phyloP scores from a whole-genome alignment of 2,113 vertebrate species.

The Phoenicopterus ruber region DNA sequence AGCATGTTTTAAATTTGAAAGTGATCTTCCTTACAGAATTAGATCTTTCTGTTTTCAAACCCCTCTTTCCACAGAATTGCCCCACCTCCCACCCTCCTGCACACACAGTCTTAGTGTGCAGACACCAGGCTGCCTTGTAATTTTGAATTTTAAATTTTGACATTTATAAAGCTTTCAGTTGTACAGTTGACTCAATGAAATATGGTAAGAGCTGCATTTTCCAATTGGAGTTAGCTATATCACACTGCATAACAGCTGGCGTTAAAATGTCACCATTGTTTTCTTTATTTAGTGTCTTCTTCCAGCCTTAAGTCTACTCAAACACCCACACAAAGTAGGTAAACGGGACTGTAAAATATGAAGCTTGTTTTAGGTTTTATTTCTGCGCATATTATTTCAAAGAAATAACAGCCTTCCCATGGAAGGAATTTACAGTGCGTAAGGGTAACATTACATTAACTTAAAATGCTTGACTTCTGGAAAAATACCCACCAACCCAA shows the following conservation, averaged over 20 bases:
- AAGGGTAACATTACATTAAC: background rate
- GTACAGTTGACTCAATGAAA: background rate
- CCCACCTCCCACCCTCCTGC: rapidly evolving
- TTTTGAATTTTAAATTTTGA: conserved; percentile 6
- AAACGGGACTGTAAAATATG: conserved; percentile 10
- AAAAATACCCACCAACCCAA: background rate
- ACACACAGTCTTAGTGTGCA: background rate
- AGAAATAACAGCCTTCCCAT: background rate
- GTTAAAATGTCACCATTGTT: conserved; percentile 33
- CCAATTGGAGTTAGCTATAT: background rate
- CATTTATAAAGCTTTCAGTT: conserved; percentile 20
- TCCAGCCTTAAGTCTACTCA: background rate
- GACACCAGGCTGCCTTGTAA: background rate
- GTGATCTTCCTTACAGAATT: background rate
- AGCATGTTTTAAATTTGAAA: background rate
- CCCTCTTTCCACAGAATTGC: background rate
- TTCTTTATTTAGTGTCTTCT: conserved; percentile 29
- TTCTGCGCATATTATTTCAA: background rate
- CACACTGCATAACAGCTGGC: background rate
- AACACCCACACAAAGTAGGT: background rate
- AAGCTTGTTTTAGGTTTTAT: background rate
- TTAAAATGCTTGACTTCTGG: background rate
- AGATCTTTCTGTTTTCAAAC: background rate
- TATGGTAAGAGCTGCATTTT: conserved; percentile 18
- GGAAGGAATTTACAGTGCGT: background rate